Percentiles rank a stretch among this genome's conserved stretches.
phyloP scores from a whole-genome alignment of 2,797 vertebrate genomes.

The Acanthurus tractus region DNA sequence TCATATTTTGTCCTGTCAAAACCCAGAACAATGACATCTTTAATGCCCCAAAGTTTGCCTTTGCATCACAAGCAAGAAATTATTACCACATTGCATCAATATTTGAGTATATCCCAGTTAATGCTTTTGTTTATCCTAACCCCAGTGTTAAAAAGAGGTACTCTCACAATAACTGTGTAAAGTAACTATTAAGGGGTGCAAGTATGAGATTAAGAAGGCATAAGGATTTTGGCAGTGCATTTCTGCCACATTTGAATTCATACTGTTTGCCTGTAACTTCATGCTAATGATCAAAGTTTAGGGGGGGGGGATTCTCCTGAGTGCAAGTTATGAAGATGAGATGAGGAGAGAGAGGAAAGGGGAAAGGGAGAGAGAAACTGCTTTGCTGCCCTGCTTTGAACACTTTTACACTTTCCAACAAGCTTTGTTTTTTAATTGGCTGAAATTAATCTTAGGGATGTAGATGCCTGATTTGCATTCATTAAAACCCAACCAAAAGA shows the following conservation, averaged over 20 bases:
- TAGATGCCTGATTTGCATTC: constrained; percentile 99
- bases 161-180: constrained; percentile 45
- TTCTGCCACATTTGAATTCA: constrained; percentile 83
- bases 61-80: constrained; percentile 37
- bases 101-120: constrained; percentile 24
- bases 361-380: constrained; percentile 74
- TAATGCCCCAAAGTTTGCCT: constrained; percentile 45
- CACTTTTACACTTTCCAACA: constrained; percentile 97
- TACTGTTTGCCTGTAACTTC: constrained; percentile 83
- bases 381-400: constrained; percentile 91
- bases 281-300: constrained; percentile 89
- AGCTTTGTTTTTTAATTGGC: constrained; percentile 99
- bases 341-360: constrained; percentile 76
- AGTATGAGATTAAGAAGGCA: constrained; percentile 72
- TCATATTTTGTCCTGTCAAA: constrained; percentile 79
- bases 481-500: constrained; percentile 99
- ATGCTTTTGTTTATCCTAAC: constrained; percentile 15
- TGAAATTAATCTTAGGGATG: constrained; percentile 99
- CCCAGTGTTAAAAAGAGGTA: constrained; percentile 15
- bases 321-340: constrained; percentile 88
- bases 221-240: constrained; percentile 63
- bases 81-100: constrained; percentile 9
- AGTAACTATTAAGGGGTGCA: constrained; percentile 61
- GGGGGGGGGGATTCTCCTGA: constrained; percentile 82
- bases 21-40: constrained; percentile 57